Conservation (phyloP, 2,888 invertebrate species). For the Nomada lathburiana region DNA sequence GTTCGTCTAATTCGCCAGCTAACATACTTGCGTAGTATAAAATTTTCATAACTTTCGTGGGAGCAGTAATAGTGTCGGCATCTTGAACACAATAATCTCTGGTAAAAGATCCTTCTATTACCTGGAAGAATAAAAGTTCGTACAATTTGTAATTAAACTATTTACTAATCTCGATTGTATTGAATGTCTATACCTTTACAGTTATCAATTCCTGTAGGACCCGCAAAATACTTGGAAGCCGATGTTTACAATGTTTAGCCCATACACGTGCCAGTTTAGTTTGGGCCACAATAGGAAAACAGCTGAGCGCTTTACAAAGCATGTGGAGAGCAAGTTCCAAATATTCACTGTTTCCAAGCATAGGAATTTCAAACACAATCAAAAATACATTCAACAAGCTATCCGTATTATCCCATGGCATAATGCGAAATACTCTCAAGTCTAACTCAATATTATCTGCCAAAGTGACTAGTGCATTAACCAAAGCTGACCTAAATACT, state of each 20-base stretch:
- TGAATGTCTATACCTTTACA: constrained; percentile 85
- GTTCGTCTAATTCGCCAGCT: constrained; percentile 91
- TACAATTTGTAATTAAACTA: not conserved
- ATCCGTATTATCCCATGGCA: constrained; percentile 85
- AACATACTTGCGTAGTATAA: constrained; percentile 95
- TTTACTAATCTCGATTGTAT: not conserved
- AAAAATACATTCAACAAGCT: constrained; percentile 87
- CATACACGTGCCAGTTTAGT: constrained; percentile 92
- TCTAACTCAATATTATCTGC: constrained; percentile 91
- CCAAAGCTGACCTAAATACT: constrained; percentile 88
- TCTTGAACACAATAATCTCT: constrained; percentile 92
- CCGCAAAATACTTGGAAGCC: constrained; percentile 89
- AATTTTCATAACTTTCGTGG: constrained; percentile 95
- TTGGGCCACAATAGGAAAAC: constrained; percentile 90
- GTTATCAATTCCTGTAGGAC: constrained; percentile 95
- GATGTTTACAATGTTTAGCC: constrained; percentile 88
- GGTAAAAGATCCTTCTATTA: constrained; percentile 91
- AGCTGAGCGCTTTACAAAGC: constrained; percentile 91
- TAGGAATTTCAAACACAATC: constrained; percentile 92
- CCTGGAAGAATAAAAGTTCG: constrained; percentile 78
- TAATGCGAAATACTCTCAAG: constrained; percentile 87
- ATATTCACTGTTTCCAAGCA: constrained; percentile 90
- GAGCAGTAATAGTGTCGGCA: constrained; percentile 92
- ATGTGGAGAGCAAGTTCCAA: constrained; percentile 93
- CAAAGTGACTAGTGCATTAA: constrained; percentile 90